Percentiles rank a stretch among this genome's conserved stretches.
Conservation (phyloP, 2,113 vertebrate species). For the Xerus inauris region DNA sequence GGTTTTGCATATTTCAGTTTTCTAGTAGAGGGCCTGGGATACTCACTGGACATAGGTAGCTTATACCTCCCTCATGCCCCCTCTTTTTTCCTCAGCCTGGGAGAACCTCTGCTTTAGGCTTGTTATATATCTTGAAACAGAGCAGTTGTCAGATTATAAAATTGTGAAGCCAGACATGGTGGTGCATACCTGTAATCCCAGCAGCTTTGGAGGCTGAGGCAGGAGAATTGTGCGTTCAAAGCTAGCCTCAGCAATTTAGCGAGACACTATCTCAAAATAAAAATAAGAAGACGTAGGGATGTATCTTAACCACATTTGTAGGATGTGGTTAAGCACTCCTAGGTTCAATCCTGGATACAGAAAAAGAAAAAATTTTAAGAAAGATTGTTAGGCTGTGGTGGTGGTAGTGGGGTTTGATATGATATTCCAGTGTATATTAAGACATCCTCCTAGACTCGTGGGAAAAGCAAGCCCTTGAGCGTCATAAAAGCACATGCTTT, state of each 20-base stretch:
- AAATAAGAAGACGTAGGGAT: too few relatives aligned
- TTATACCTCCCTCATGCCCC: too few relatives aligned
- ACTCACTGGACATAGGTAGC: not conserved
- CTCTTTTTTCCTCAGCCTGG: not conserved
- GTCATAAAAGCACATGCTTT: not conserved
- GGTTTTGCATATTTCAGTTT: not conserved
- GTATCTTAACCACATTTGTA: too few relatives aligned
- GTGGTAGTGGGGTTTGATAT: not conserved
- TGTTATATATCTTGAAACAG: not conserved
- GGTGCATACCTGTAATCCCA: too few relatives aligned
- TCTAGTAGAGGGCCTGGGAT: not conserved
- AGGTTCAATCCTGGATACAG: too few relatives aligned
- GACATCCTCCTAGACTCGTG: not conserved
- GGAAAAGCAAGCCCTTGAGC: not conserved
- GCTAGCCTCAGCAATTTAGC: too few relatives aligned
- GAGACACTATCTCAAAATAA: too few relatives aligned
- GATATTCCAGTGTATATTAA: not conserved
- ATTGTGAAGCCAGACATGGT: not conserved
- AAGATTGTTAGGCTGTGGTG: not conserved
- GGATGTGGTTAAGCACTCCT: too few relatives aligned
- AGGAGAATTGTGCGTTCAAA: too few relatives aligned
- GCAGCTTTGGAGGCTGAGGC: too few relatives aligned
- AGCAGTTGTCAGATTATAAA: not conserved
- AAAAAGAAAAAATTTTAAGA: too few relatives aligned
- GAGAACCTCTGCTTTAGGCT: slow-evolving; percentile 35